Percentiles rank a stretch among this genome's conserved stretches.
Conservation (phyloP, 2,888 invertebrate species). For the Nemotelus pantherinus region DNA sequence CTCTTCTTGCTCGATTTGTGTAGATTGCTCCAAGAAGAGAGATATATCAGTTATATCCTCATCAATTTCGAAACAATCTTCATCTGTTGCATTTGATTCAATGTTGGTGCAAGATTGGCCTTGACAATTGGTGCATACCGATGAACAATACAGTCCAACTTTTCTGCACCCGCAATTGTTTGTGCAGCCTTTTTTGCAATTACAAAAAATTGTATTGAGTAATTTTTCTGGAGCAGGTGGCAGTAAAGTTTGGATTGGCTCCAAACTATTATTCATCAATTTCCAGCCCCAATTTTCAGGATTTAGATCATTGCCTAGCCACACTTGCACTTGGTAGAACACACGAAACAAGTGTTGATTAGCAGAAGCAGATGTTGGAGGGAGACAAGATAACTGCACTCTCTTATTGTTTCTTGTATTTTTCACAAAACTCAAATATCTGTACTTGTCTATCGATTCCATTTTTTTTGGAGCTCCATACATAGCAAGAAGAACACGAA, state of each 20-base stretch:
- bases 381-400: constrained; percentile 34
- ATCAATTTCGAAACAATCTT: background rate
- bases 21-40: background rate
- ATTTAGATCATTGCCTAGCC: constrained; percentile 37
- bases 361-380: constrained; percentile 44
- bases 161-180: too few species aligned
- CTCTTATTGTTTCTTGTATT: background rate
- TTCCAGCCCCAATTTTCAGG: background rate
- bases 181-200: too few species aligned
- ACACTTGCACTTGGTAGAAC: constrained; percentile 44
- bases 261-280: background rate
- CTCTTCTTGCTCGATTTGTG: background rate
- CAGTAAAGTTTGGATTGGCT: background rate
- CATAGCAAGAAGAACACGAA: background rate
- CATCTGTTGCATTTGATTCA: constrained; percentile 1
- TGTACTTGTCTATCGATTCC: background rate
- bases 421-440: background rate
- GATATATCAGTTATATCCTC: background rate
- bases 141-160: background rate
- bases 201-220: background rate
- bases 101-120: background rate
- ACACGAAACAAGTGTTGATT: constrained; percentile 43
- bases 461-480: background rate
- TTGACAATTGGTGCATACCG: background rate
- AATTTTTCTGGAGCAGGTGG: background rate